A percentile compares a stretch with the other conserved stretches of the same genome.
Conservation (phyloP, 2,888 invertebrate genomes). For the Anaspis maculata region DNA sequence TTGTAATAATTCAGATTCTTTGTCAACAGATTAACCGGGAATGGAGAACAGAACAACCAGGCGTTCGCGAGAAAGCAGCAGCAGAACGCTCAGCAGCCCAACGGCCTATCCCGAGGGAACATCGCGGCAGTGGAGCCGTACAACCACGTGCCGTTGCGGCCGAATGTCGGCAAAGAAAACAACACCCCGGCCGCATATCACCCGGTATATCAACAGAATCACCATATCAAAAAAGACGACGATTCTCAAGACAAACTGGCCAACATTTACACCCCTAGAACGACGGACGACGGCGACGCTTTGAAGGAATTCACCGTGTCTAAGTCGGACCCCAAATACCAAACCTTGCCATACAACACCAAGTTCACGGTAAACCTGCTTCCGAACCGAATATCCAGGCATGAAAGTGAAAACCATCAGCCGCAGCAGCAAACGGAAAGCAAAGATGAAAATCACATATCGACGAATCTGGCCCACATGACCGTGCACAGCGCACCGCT, state of each 20-base stretch:
- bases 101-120: constrained; percentile 60
- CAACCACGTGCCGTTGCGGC: constrained; percentile 64
- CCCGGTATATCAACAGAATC: constrained; percentile 34
- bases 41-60: constrained; percentile 34
- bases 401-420: constrained; percentile 5
- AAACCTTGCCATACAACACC: constrained; percentile 83
- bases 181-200: constrained; percentile 39
- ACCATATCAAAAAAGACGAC: constrained; percentile 35
- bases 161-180: constrained; percentile 25
- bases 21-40: constrained; percentile 36
- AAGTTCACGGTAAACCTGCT: constrained; percentile 64
- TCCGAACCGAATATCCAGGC: constrained; percentile 30
- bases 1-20: too few relatives aligned
- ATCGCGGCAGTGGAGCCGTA: constrained; percentile 84
- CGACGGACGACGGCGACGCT: constrained; percentile 39
- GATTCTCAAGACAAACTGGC: constrained; percentile 31
- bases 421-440: constrained; percentile 15
- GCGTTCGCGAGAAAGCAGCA: too few relatives aligned
- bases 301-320: constrained; percentile 65
- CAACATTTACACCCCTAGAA: constrained; percentile 19
- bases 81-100: constrained; percentile 42
- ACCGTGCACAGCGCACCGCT: constrained; percentile 50
- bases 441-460: constrained; percentile 26
- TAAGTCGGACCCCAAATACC: constrained; percentile 85
- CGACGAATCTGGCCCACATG: constrained; percentile 37